Conservation (phyloP, 2,888 invertebrate genomes). For the Eupithecia abbreviata region DNA sequence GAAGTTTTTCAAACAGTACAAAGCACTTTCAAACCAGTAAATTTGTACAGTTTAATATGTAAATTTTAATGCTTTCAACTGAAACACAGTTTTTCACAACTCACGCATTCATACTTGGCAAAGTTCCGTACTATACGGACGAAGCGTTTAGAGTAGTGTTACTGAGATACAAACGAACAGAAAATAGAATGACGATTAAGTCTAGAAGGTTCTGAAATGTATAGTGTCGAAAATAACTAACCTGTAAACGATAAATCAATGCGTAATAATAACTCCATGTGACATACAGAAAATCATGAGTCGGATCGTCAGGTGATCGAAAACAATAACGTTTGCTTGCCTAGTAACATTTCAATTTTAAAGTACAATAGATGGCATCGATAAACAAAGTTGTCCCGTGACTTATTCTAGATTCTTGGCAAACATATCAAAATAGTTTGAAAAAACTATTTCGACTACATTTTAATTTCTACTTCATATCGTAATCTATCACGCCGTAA, state of each 20-base stretch:
- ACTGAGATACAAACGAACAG: constrained; percentile 56
- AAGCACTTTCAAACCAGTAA: neutral
- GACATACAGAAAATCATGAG: neutral
- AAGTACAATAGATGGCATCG: constrained; percentile 40
- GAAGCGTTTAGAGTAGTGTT: constrained; percentile 62
- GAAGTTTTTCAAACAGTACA: neutral
- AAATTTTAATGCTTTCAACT: constrained; percentile 44
- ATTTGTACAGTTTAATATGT: constrained; percentile 15
- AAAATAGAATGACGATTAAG: constrained; percentile 56
- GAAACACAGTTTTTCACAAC: constrained; percentile 54
- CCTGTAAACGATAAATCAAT: neutral
- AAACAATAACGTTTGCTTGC: neutral
- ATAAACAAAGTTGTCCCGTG: constrained; percentile 45
- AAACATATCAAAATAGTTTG: constrained; percentile 48
- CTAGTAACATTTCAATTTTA: constrained; percentile 19
- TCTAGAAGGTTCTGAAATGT: constrained; percentile 51
- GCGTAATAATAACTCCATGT: neutral
- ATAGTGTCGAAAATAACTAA: neutral
- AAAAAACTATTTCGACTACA: neutral
- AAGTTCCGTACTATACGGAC: constrained; percentile 64
- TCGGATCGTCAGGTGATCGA: neutral
- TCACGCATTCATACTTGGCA: constrained; percentile 69
- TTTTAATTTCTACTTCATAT: neutral
- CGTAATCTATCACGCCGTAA: neutral
- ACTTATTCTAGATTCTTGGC: constrained; percentile 60